phyloP scores from a whole-genome alignment of 2,888 invertebrate species.

The Scaptomyza cyrtandrae region DNA sequence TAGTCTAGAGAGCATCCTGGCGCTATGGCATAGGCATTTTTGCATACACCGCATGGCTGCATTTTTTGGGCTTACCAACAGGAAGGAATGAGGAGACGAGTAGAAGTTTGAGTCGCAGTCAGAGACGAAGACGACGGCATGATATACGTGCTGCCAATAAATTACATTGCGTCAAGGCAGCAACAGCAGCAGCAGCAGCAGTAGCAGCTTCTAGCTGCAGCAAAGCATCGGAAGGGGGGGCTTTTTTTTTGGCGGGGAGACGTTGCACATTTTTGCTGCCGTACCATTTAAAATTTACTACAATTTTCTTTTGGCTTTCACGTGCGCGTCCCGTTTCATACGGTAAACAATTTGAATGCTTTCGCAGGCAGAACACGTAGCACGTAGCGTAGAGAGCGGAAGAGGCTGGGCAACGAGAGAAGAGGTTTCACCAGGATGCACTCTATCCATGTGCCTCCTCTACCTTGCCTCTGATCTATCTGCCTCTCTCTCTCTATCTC shows the following conservation, averaged over 20 bases:
- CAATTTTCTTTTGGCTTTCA: conserved; percentile 79
- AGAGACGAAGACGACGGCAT: conserved; percentile 67
- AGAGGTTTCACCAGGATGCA: conserved; percentile 61
- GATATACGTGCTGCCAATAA: conserved; percentile 81
- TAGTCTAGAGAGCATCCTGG: conserved; percentile 29
- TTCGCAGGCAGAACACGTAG: conserved; percentile 65
- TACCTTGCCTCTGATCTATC: conserved; percentile 13
- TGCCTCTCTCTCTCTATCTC: conserved; percentile 9
- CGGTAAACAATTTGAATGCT: conserved; percentile 80
- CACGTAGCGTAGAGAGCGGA: conserved; percentile 27
- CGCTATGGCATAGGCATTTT: conserved; percentile 73
- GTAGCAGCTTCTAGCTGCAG: conserved; percentile 44
- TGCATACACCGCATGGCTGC: conserved; percentile 79
- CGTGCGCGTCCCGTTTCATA: conserved; percentile 71
- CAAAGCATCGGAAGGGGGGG: not conserved
- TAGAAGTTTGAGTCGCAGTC: conserved; percentile 25
- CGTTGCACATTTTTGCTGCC: conserved; percentile 76
- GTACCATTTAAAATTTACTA: conserved; percentile 79
- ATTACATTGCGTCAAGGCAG: conserved; percentile 78
- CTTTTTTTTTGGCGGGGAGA: conserved; percentile 8
- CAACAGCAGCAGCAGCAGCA: conserved; percentile 48
- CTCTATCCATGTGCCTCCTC: conserved; percentile 50
- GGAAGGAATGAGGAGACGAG: conserved; percentile 1
- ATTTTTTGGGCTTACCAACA: conserved; percentile 74
- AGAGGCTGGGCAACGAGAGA: not conserved